Conservation (phyloP, 2,888 invertebrate species). For the Catocala nupta region DNA sequence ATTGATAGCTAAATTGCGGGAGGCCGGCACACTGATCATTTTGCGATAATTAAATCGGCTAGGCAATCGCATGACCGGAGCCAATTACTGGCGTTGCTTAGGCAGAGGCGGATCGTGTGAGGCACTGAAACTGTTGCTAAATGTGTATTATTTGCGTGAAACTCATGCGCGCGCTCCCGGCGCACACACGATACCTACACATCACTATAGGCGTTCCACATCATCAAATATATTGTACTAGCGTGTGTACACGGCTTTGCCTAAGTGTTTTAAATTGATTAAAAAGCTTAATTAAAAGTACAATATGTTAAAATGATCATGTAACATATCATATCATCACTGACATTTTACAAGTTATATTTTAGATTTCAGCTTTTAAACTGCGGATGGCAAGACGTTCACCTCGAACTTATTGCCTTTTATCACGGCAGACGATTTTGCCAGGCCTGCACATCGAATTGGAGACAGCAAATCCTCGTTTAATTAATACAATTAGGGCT, state of each 20-base stretch:
- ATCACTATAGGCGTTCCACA: constrained; percentile 15
- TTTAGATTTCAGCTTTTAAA: no score
- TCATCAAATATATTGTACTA: constrained; percentile 12
- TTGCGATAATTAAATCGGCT: constrained; percentile 86
- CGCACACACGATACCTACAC: constrained; percentile 35
- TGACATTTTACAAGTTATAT: no score
- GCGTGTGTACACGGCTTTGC: neutral
- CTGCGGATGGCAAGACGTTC: no score
- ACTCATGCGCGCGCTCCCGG: constrained; percentile 75
- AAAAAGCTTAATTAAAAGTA: no score
- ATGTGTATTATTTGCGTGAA: constrained; percentile 80
- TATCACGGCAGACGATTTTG: no score
- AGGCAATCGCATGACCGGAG: constrained; percentile 86
- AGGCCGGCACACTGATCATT: constrained; percentile 85
- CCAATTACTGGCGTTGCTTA: constrained; percentile 84
- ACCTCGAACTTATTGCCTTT: no score
- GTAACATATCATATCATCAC: no score
- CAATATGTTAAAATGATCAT: no score
- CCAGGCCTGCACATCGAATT: no score
- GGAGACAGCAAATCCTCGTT: no score
- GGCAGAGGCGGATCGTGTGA: constrained; percentile 82
- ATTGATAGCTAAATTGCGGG: constrained; percentile 87
- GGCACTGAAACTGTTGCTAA: constrained; percentile 76
- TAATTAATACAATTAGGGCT: no score
- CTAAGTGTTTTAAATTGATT: neutral